Evolutionary conservation across 2,888 invertebrate genomes (phyloP), one percentile per base, ranked within the genome.

Genomic region (Myopa testacea): DNA sequence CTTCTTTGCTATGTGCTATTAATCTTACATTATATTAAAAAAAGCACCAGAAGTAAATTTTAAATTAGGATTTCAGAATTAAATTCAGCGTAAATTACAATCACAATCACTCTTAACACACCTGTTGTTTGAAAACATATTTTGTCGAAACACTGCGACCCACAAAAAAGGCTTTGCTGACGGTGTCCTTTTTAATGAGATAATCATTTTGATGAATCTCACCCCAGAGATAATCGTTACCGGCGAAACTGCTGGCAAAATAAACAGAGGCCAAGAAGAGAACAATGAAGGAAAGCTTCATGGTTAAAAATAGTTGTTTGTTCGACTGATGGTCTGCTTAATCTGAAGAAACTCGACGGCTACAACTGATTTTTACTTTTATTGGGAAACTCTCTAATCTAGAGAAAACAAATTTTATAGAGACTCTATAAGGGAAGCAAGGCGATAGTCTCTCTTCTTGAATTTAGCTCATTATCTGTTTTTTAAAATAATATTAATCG

Each of bases 201-300:
- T 82, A 81, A 63, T 87, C 87, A 1, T 83, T 82, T 19, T 70
- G 16, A 0, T 83, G 82, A 4, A 83, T 67, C 4, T 81, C 77
- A 4, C 87, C 87, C 87, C 87, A 87, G 1, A 82, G 67, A 69
- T 88, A 87, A 67, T 87, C 75, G 60, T 84, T 87, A 69, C 69
- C 81, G 4, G 82, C 83, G 26, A 72, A 69, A n/a, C 80, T 80
- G n/a, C 78, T 74, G 34, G 79, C 75, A 4, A 84, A 72, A 26
- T 83, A 78, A 3, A 60, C 55, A 34, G 26, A 52, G 70, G 60
- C 52, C 7, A 72, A 2, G 19, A 79, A 63, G 38, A 75, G 38
- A 8, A 75, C 34, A 55, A 69, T 75, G 37, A 50, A 72, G 38
- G 60, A 38, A 55, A 16, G 45, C 65, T 52, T 63, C 79, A 77